These are phyloP conservation scores for Drosophila neonasuta DNA, from an alignment of 2,888 invertebrate genomes.

Conservation along the genomic window DNA sequence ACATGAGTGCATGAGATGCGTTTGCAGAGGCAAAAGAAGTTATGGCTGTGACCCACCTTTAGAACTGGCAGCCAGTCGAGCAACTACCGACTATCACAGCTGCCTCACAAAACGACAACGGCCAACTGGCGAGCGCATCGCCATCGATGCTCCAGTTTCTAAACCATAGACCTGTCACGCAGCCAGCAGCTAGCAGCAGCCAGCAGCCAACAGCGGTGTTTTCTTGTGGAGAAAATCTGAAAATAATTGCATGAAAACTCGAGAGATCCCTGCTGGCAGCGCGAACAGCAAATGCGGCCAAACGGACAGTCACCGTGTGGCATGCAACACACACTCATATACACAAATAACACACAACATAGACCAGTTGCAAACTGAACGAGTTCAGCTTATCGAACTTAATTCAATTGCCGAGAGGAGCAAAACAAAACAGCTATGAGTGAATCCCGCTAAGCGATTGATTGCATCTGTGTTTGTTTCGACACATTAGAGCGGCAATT, in stretches of 20 bases:
- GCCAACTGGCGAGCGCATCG: conserved; percentile 48
- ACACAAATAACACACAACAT: not conserved
- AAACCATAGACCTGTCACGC: conserved; percentile 78
- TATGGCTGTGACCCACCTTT: conserved; percentile 80
- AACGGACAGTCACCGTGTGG: conserved; percentile 21
- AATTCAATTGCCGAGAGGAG: conserved; percentile 40
- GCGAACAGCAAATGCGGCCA: conserved; percentile 64
- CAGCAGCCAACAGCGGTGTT: conserved; percentile 32
- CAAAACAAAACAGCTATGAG: conserved; percentile 26
- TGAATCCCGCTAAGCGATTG: conserved; percentile 68
- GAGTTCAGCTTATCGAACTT: conserved; percentile 63
- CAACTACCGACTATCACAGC: conserved; percentile 41
- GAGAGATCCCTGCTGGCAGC: conserved; percentile 61
- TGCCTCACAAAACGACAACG: conserved; percentile 42
- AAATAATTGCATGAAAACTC: conserved; percentile 73
- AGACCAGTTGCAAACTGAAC: conserved; percentile 48
- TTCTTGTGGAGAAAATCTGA: conserved; percentile 69
- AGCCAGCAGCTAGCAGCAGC: conserved; percentile 47
- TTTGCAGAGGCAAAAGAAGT: conserved; percentile 58
- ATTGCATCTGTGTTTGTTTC: conserved; percentile 42
- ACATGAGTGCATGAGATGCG: conserved; percentile 27
- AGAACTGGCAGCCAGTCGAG: conserved; percentile 66
- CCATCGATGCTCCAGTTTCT: conserved; percentile 76
- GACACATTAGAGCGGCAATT: conserved; percentile 36
- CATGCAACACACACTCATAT: not conserved